Evolutionary conservation across 2,888 invertebrate genomes (phyloP).

Genomic region (Scaptomyza caliginosa): DNA sequence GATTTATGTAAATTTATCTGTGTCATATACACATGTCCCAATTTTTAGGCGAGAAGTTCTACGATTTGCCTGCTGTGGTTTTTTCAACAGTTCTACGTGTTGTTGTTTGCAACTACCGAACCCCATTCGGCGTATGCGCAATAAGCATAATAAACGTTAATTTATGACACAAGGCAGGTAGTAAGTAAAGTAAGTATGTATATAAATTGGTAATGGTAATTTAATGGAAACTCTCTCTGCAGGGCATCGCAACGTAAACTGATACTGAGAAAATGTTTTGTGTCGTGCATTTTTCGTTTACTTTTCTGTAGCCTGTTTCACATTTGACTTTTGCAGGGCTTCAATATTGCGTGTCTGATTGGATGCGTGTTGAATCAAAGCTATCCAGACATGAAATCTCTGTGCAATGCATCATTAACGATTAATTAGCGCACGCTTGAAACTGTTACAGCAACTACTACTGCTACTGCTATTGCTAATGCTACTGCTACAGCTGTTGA

Average conservation of each 20-base stretch:
- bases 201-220: slow-evolving; percentile 8
- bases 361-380: slow-evolving; percentile 37
- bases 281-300: slow-evolving; percentile 1
- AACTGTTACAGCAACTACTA: slow-evolving; percentile 15
- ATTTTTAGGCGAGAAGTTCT: slow-evolving; percentile 9
- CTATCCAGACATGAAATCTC: slow-evolving; percentile 64
- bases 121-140: slow-evolving; percentile 37
- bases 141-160: slow-evolving; percentile 31
- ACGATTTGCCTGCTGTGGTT: slow-evolving; percentile 23
- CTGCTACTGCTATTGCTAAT: background rate
- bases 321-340: slow-evolving; percentile 56
- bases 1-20: slow-evolving; percentile 67
- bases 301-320: background rate
- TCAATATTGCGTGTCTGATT: slow-evolving; percentile 66
- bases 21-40: slow-evolving; percentile 39
- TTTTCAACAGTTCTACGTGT: background rate
- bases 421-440: slow-evolving; percentile 59
- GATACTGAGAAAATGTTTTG: slow-evolving; percentile 30
- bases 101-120: slow-evolving; percentile 1
- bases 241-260: background rate
- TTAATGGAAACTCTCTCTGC: background rate
- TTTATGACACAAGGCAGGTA: slow-evolving; percentile 28
- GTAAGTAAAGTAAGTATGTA: slow-evolving; percentile 17
- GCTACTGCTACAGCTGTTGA: no score
- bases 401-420: slow-evolving; percentile 68